Conservation (phyloP, 2,113 vertebrate genomes). For the Corydoras sp. region DNA sequence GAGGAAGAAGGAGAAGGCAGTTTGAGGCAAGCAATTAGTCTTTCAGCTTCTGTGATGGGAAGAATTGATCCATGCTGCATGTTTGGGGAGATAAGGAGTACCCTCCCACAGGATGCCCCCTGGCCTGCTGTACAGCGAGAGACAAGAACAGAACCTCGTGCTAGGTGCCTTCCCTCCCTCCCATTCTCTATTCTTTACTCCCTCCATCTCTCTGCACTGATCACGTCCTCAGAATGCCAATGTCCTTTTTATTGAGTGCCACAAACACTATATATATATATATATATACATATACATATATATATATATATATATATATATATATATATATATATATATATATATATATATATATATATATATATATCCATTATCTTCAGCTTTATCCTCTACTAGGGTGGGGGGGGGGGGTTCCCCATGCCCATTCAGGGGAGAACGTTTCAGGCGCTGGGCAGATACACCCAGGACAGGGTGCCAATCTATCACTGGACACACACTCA, state of each 20-base stretch:
- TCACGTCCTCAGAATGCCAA: constrained; percentile 40
- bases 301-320: too few species aligned
- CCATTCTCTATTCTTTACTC: constrained; percentile 12
- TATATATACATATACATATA: too few species aligned
- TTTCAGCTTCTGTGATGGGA: constrained; percentile 60
- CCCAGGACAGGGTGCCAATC: too few species aligned
- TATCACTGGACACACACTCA: too few species aligned
- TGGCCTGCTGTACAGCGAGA: constrained; percentile 49
- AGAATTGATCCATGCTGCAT: constrained; percentile 72
- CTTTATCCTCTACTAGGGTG: too few species aligned
- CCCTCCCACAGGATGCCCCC: constrained; percentile 64
- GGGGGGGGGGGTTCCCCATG: too few species aligned
- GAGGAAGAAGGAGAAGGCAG: constrained; percentile 47
- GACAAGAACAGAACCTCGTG: constrained; percentile 37
- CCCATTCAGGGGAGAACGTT: too few species aligned
- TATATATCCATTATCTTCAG: too few species aligned
- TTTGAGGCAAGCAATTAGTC: constrained; percentile 51
- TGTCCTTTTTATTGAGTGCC: constrained; percentile 19
- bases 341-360: too few species aligned
- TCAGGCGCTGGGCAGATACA: too few species aligned
- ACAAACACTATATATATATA: background rate
- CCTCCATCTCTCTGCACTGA: constrained; percentile 14
- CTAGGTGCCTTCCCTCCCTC: constrained; percentile 15
- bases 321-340: too few species aligned
- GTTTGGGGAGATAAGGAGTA: constrained; percentile 70